These are phyloP conservation scores for Erannis defoliaria DNA, from an alignment of 2,888 invertebrate genomes.

Conservation along the genomic window DNA sequence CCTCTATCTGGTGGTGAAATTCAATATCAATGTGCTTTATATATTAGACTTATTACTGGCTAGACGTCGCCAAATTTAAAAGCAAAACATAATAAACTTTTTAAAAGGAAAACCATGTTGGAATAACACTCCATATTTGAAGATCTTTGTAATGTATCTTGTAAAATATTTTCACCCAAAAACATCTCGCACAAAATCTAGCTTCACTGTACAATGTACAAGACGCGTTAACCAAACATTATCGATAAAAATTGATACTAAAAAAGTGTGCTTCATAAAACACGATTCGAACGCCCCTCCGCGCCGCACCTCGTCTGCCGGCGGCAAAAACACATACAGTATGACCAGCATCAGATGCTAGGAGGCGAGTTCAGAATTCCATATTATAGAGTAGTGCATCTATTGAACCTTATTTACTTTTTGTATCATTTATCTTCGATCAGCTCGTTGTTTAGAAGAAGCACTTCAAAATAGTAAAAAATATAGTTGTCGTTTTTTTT, in stretches of 20 bases:
- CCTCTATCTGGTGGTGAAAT: too few species aligned
- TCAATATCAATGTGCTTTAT: too few species aligned
- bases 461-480: too few species aligned
- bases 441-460: too few species aligned
- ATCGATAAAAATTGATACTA: constrained; percentile 59
- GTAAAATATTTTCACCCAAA: constrained; percentile 1
- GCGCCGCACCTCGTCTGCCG: neutral
- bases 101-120: neutral
- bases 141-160: too few species aligned
- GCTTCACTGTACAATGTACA: constrained; percentile 25
- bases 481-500: too few species aligned
- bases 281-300: constrained; percentile 47
- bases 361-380: neutral
- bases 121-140: too few species aligned
- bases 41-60: too few species aligned
- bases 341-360: neutral
- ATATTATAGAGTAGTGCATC: neutral
- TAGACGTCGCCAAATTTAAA: neutral
- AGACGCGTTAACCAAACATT: constrained; percentile 57
- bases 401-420: neutral
- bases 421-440: too few species aligned
- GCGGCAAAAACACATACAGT: constrained; percentile 2
- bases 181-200: constrained; percentile 7
- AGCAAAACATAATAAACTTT: constrained; percentile 2
- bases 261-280: constrained; percentile 68